Evolutionary conservation across 2,113 vertebrate species (phyloP), one percentile per base, ranked within the genome.

Genomic region (Brachionichthys hirsutus): DNA sequence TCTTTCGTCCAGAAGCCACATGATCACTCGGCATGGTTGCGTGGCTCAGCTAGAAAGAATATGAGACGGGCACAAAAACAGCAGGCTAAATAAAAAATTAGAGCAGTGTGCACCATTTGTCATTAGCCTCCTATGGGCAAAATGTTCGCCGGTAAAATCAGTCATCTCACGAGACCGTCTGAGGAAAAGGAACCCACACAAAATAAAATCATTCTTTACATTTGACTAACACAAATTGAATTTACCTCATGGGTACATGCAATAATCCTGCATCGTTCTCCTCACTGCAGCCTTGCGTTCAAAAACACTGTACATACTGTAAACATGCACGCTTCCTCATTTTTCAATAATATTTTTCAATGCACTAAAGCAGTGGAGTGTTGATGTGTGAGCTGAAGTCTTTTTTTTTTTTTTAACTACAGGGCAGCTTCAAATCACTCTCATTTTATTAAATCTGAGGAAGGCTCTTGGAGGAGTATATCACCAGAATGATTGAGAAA

Each of bases 311-410:
- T 8, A 50, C 13, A 67, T 5, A 59, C 0, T 30, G 24, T 2
- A 3, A 30, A 50, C 2, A 15, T 54, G 36, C 17, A 14, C 20
- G 12, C 42, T 30, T 30, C 24, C 18, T 30, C 47, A 42, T 72
- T 36, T 59, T 67, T 57, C 38, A 75, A 68, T 68, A n/a, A 80
- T 76, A 54, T 56, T 51, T 34, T 46, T 61, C 65, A 77, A 70
- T 66, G 54, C 42, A 68, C 59, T 12, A 18, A 12, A 44, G 42
- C 59, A 43, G n/a, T 41, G 46, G 47, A 60, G 45, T 62, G 46
- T 47, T 75, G 67, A 70, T 66, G 73, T 67, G 55, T 62, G n/a
- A n/a, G n/a, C n/a, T n/a, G n/a, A n/a, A n/a, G n/a, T n/a, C n/a
- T n/a, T n/a, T n/a, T n/a, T n/a, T n/a, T n/a, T n/a, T n/a, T n/a